Evolutionary conservation across 2,113 vertebrate species (phyloP), one percentile per base, ranked within the genome.

Genomic region (Scortum barcoo): DNA sequence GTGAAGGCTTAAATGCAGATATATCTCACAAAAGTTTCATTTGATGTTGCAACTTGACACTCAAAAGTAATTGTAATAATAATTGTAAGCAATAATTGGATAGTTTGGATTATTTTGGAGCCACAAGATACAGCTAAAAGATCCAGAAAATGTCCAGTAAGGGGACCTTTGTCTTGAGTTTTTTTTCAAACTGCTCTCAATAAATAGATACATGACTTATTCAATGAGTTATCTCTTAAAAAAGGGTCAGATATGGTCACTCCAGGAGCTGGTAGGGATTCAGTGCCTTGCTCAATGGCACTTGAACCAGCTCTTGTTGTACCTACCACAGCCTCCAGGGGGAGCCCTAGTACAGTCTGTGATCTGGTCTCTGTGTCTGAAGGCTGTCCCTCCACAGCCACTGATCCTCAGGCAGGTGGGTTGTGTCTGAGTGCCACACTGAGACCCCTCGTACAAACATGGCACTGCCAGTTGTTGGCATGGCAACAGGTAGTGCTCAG

Each of bases 331-430:
- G 24, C 88, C 93, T 20, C 85, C 40, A 93, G 91, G 58, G 90
- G 91, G 93, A 72, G 90, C 89, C 53, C 58, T 28, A 20, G 63
- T 24, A 77, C 79, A 78, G 82, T 17, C 13, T 72, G 58, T 70
- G 46, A 16, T 13, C 2, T 24, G 2, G 46, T 30, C 30, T 60
- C 60, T 53, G 17, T 44, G 36, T 70, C 30, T 26, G 20, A 60
- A 54, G 22, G 7, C 10, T 1, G 2, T 28, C 58, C 63, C 28
- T 54, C 24, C 38, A 30, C 9, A 7, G 57, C 7, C 16, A 20
- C 30, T 57, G 54, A 63, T 75, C 28, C 56, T 51, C 4, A 66
- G 46, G 30, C 33, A 66, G 69, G 61, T 62, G 54, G 36, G 60
- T 38, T 60, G 53, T 83, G 75, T 53, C 67, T 81, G 50, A 76